phyloP scores from a whole-genome alignment of 2,888 invertebrate genomes.

The Calameuta pallipes region DNA sequence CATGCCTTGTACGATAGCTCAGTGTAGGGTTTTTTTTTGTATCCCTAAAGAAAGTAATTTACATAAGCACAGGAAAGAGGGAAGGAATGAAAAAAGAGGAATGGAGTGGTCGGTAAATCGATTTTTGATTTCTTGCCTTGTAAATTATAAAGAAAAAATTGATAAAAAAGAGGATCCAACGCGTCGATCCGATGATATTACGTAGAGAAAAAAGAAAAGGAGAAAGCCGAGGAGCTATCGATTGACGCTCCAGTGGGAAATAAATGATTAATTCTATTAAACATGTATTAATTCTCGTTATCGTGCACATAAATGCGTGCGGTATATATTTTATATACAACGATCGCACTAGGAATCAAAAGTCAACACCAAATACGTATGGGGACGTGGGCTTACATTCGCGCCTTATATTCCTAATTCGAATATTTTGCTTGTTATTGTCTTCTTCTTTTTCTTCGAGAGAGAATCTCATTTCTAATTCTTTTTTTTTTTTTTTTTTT shows the following conservation, averaged over 20 bases:
- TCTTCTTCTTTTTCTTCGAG: conserved; percentile 26
- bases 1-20: background rate
- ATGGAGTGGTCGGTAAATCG: background rate
- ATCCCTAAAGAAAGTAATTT: background rate
- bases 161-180: background rate
- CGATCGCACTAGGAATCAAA: conserved; percentile 43
- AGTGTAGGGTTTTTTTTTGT: background rate
- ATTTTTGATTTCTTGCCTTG: background rate
- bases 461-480: conserved; percentile 26
- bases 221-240: background rate
- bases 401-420: background rate
- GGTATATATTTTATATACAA: conserved; percentile 1
- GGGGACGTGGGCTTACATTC: conserved; percentile 21
- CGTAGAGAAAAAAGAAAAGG: background rate
- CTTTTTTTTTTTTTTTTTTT: background rate
- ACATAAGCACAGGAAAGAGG: background rate
- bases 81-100: background rate
- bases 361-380: conserved; percentile 46
- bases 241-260: background rate
- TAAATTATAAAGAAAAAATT: background rate
- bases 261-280: background rate
- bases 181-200: background rate
- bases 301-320: conserved; percentile 1
- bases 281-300: background rate
- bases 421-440: conserved; percentile 33